Evolutionary conservation across 2,113 vertebrate genomes (phyloP), one percentile per base, ranked within the genome.

Genomic region (Psettodes erumei): DNA sequence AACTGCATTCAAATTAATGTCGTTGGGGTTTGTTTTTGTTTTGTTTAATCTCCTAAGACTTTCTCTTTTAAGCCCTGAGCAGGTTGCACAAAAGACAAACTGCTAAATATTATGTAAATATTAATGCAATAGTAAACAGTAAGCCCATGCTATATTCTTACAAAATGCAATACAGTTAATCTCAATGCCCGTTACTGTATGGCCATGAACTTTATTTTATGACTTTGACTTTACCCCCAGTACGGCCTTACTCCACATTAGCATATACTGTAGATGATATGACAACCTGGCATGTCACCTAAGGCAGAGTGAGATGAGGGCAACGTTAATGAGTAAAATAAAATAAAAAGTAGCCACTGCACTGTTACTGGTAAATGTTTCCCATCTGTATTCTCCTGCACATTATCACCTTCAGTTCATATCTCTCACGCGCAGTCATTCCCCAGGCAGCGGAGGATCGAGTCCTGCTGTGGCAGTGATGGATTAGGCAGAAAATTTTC

Each of bases 121-220:
- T 12, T 55, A 70, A 74, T 66, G 28, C n/a, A 23, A 56, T 8
- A 28, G 68, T 50, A 69, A 43, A 69, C 30, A 75, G 55, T 23
- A 66, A 45, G 33, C 6, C 4, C 0, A 53, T 33, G 27, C 27
- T 38, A 60, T 67, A 56, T 69, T 72, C 27, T n/a, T 42, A 45
- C 50, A 77, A 33, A 33, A 35, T 53, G 18, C 72, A 75, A 35
- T 38, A 37, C 48, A n/a, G 32, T 54, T 68, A 65, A 81, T 74
- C 60, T 48, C 3, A 15, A 40, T 21, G 37, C 27, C 63, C 25
- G 54, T 61, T 74, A 54, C 73, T 65, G 67, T 79, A 65, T 71
- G 47, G 47, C 30, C 27, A 50, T 88, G 72, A 86, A 85, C 79
- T 84, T 87, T 79, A 83, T 65, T 71, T 86, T 81, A 75, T 55